A percentile compares a stretch with the other conserved stretches of the same genome.
Evolutionary conservation across 2,113 vertebrate genomes (phyloP).

Genomic region (Prolemur simus): DNA sequence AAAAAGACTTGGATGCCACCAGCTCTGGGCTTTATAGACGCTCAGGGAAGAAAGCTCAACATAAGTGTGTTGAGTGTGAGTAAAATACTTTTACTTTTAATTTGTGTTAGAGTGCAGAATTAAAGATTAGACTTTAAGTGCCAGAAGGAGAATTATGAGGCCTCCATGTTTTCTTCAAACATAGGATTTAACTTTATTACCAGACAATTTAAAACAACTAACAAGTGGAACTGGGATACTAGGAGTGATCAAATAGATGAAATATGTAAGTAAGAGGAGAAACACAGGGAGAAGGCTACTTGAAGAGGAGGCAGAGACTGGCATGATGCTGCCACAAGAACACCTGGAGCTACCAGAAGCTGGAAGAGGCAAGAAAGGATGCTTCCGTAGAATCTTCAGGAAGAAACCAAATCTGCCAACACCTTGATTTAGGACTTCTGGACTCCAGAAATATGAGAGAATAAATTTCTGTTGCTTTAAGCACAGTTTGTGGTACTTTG

Average conservation of each 20-base stretch:
- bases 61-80: neutral
- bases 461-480: neutral
- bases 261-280: neutral
- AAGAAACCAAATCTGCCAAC: neutral
- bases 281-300: no score
- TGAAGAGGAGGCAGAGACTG: neutral
- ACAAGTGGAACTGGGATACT: neutral
- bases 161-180: neutral
- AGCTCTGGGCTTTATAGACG: neutral
- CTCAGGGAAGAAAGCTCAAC: neutral
- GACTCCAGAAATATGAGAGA: neutral
- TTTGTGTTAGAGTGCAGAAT: neutral
- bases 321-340: neutral
- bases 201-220: neutral
- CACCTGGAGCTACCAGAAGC: neutral
- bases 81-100: neutral
- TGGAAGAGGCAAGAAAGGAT: neutral
- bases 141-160: neutral
- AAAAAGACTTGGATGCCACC: neutral
- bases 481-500: neutral
- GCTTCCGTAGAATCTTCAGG: neutral
- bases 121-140: neutral
- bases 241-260: neutral
- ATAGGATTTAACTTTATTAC: neutral
- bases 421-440: neutral